Evolutionary conservation across 2,113 vertebrate species (phyloP).

Genomic region (Chiloscyllium plagiosum): DNA sequence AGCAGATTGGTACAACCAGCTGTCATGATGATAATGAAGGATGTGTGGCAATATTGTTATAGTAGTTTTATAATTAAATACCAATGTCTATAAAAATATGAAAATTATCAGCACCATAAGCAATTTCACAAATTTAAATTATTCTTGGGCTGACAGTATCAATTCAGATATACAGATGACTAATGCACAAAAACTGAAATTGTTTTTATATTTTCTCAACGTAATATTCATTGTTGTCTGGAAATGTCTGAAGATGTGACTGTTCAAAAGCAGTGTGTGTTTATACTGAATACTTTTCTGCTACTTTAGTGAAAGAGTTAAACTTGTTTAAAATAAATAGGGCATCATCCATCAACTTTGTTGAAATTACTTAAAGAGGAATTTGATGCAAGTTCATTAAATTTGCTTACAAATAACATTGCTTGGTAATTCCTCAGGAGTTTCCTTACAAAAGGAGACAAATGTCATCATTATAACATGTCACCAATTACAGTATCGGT

Average conservation of each 20-base stretch:
- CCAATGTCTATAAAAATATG: neutral
- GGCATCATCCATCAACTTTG: neutral
- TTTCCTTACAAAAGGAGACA: neutral
- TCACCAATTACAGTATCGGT: neutral
- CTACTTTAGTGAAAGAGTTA: neutral
- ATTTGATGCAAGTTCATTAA: neutral
- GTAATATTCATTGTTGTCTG: neutral
- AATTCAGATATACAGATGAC: neutral
- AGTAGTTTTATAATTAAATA: neutral
- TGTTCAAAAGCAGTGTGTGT: neutral
- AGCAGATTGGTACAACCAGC: neutral
- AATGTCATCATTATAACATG: neutral
- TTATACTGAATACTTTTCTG: neutral
- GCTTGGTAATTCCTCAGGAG: neutral
- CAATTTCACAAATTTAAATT: conserved; percentile 29
- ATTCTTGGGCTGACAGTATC: neutral
- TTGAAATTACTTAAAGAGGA: neutral
- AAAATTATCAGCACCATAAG: neutral
- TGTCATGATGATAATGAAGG: neutral
- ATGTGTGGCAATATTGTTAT: neutral
- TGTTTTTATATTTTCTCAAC: conserved; percentile 9
- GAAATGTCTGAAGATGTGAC: neutral
- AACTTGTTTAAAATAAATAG: neutral
- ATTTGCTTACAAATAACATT: neutral
- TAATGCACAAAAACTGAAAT: neutral